A percentile compares a stretch with the other conserved stretches of the same genome.
Conservation (phyloP, 1,140 invertebrate genomes). For the Telenomus remus region DNA sequence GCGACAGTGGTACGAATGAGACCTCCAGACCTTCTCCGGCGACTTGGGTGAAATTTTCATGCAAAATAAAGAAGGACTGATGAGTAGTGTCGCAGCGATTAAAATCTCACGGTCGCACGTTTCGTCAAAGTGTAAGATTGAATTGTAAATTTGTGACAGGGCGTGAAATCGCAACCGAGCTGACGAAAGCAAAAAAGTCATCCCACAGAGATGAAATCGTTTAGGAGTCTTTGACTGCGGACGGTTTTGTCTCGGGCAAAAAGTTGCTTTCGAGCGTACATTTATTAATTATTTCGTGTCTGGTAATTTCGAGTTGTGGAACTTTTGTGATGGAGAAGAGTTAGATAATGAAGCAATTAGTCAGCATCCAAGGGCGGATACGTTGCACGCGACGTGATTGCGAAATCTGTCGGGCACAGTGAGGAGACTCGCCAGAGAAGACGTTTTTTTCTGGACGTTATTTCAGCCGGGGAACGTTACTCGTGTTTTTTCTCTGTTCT, state of each 20-base stretch:
- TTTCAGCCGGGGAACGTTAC: not conserved
- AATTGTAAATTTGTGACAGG: constrained; percentile 1
- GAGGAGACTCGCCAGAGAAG: constrained; percentile 3
- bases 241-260: constrained; percentile 24
- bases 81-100: not conserved
- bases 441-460: constrained; percentile 8
- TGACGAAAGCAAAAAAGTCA: constrained; percentile 8
- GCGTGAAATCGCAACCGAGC: constrained; percentile 2
- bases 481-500: not conserved
- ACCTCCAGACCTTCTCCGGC: not conserved
- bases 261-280: constrained; percentile 29
- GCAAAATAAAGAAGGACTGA: not conserved
- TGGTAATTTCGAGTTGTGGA: constrained; percentile 33
- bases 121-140: constrained; percentile 1
- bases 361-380: constrained; percentile 48
- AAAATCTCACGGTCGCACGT: not conserved
- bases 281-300: constrained; percentile 52
- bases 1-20: constrained; percentile 3
- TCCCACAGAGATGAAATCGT: constrained; percentile 21
- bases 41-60: not conserved
- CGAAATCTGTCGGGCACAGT: constrained; percentile 38
- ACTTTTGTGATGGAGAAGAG: constrained; percentile 37
- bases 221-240: constrained; percentile 7
- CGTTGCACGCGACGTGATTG: constrained; percentile 49
- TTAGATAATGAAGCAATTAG: constrained; percentile 54